phyloP scores from a whole-genome alignment of 53 echinoderm and acorn worm species.

The Hippasteria phrygiana region DNA sequence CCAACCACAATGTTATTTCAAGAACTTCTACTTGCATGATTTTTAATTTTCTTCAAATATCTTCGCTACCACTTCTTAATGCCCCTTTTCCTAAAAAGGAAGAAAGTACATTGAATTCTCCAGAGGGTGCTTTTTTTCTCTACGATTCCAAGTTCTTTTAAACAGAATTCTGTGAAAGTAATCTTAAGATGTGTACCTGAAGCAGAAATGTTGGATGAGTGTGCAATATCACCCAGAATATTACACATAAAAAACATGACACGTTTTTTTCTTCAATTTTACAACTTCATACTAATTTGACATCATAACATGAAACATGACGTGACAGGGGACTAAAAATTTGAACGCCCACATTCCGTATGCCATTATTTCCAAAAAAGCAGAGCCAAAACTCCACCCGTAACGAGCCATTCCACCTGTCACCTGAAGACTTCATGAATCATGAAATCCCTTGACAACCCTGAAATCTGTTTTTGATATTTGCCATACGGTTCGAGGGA shows the following conservation, averaged over 20 bases:
- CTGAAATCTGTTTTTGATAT: not conserved
- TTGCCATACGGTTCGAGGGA: not conserved
- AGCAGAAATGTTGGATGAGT: too few relatives aligned
- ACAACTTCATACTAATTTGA: not conserved
- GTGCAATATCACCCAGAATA: too few relatives aligned
- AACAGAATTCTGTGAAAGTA: too few relatives aligned
- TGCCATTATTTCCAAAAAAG: not conserved
- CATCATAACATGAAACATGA: not conserved
- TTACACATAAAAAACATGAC: too few relatives aligned
- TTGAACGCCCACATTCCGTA: not conserved
- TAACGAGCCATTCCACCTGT: not conserved
- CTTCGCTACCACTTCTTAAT: not conserved
- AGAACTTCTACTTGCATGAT: not conserved
- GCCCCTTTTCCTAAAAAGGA: too few relatives aligned
- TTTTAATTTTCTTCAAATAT: not conserved
- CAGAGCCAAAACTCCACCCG: not conserved
- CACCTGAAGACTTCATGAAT: constrained; percentile 3
- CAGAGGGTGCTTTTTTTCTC: too few relatives aligned
- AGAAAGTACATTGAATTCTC: too few relatives aligned
- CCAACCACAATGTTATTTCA: not conserved
- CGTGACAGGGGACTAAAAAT: not conserved
- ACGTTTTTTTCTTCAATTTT: too few relatives aligned
- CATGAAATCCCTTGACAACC: constrained; percentile 1
- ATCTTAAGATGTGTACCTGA: too few relatives aligned
- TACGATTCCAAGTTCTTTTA: too few relatives aligned